These are phyloP conservation scores for Samia ricini DNA, from an alignment of 1,140 invertebrate genomes.

Conservation along the genomic window DNA sequence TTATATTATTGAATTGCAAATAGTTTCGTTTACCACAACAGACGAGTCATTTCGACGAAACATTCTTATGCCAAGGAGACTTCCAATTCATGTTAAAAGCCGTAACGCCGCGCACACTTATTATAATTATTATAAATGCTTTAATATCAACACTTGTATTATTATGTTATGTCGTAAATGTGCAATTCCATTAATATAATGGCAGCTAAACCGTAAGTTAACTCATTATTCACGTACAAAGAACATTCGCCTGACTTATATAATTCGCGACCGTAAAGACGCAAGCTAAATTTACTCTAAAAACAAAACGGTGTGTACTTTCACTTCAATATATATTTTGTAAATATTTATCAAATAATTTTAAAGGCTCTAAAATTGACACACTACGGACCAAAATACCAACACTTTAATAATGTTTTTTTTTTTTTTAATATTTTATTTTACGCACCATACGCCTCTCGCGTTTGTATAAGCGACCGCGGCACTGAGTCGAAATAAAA, in stretches of 20 bases:
- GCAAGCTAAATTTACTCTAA: background rate
- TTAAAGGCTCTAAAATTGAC: background rate
- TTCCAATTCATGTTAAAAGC: background rate
- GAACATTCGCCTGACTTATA: constrained; percentile 6
- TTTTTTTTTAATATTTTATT: background rate
- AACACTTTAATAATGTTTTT: constrained; percentile 2
- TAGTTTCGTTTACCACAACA: no score
- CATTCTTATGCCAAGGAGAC: background rate
- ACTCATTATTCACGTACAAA: background rate
- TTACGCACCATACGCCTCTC: constrained; percentile 9
- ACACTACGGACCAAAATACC: constrained; percentile 4
- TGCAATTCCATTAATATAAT: background rate
- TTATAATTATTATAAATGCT: no score
- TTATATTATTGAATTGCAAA: background rate
- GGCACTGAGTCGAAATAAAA: constrained; percentile 12
- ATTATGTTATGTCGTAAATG: background rate
- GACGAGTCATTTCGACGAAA: no score
- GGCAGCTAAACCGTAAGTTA: background rate
- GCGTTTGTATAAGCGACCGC: constrained; percentile 6
- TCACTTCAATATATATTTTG: constrained; percentile 1
- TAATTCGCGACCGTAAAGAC: constrained; percentile 2
- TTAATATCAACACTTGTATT: no score
- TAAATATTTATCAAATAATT: background rate
- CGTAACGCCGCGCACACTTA: background rate
- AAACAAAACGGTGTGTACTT: constrained; percentile 1